Conservation (phyloP, 2,797 vertebrate genomes). For the Aeoliscus strigatus region DNA sequence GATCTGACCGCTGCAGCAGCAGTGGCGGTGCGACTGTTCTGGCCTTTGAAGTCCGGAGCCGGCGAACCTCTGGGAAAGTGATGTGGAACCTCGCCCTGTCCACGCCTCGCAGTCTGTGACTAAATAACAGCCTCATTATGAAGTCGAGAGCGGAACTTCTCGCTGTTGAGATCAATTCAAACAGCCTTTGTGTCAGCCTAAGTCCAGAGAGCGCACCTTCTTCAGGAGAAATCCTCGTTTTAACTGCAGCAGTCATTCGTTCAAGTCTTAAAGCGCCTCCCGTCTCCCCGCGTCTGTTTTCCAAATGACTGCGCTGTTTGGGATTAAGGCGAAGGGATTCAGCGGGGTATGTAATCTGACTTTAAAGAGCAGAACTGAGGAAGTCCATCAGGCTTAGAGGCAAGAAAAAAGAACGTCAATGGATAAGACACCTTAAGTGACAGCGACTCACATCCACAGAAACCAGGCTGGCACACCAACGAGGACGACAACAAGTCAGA, state of each 20-base stretch:
- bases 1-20: constrained; percentile 40
- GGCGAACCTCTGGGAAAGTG: constrained; percentile 57
- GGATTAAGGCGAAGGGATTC: constrained; percentile 50
- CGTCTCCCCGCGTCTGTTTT: constrained; percentile 20
- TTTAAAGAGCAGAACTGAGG: constrained; percentile 32
- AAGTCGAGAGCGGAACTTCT: constrained; percentile 36
- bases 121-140: constrained; percentile 44
- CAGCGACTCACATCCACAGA: background rate
- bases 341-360: constrained; percentile 30
- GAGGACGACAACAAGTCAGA: background rate
- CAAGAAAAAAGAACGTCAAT: constrained; percentile 8
- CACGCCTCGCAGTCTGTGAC: constrained; percentile 39
- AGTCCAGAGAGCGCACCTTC: constrained; percentile 40
- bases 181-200: constrained; percentile 37
- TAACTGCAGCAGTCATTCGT: constrained; percentile 33
- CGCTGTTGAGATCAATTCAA: constrained; percentile 48
- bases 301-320: constrained; percentile 31
- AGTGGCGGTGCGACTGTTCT: constrained; percentile 37
- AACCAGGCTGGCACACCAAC: constrained; percentile 2
- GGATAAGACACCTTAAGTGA: constrained; percentile 11
- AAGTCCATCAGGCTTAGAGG: constrained; percentile 41
- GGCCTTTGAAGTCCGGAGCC: constrained; percentile 61
- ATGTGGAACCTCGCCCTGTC: constrained; percentile 31
- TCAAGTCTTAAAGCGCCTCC: constrained; percentile 29
- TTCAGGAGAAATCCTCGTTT: constrained; percentile 33